A percentile compares a stretch with the other conserved stretches of the same genome.
phyloP scores from a whole-genome alignment of 2,113 vertebrate species.

The Rousettus leschenaultii region DNA sequence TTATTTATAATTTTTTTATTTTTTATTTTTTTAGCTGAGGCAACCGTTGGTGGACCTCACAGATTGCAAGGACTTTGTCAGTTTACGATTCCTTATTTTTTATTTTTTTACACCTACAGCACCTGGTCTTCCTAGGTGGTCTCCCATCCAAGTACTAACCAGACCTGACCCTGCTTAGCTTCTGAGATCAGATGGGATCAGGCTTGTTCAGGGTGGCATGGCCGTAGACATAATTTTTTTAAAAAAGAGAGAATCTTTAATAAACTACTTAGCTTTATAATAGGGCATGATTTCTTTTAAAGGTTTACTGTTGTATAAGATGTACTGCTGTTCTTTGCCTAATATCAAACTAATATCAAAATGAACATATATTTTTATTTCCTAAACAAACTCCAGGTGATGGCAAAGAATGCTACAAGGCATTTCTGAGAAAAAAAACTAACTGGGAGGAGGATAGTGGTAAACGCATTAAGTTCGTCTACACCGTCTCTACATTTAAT shows the following conservation, averaged over 20 bases:
- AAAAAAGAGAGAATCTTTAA: not conserved
- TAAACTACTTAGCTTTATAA: constrained; percentile 10
- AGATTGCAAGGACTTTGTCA: no score
- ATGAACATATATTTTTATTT: not conserved
- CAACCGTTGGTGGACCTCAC: no score
- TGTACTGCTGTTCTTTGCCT: not conserved
- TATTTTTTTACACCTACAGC: no score
- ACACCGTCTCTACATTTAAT: not conserved
- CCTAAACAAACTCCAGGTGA: not conserved
- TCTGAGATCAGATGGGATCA: no score
- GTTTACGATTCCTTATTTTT: no score
- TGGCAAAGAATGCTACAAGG: not conserved
- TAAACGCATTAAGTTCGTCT: not conserved
- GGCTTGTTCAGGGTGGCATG: no score
- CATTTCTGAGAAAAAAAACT: not conserved
- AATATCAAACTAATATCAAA: constrained; percentile 1
- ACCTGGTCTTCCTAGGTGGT: no score
- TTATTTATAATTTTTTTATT: no score
- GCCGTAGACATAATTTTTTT: no score
- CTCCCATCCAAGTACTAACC: no score
- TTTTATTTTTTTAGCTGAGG: no score
- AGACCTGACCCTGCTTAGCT: no score
- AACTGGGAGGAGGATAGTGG: not conserved
- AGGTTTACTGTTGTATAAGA: not conserved
- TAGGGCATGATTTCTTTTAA: not conserved